A percentile compares a stretch with the other conserved stretches of the same genome.
Conservation (phyloP, 53 echinoderm and acorn worm species). For the Patiria pectinifera region DNA sequence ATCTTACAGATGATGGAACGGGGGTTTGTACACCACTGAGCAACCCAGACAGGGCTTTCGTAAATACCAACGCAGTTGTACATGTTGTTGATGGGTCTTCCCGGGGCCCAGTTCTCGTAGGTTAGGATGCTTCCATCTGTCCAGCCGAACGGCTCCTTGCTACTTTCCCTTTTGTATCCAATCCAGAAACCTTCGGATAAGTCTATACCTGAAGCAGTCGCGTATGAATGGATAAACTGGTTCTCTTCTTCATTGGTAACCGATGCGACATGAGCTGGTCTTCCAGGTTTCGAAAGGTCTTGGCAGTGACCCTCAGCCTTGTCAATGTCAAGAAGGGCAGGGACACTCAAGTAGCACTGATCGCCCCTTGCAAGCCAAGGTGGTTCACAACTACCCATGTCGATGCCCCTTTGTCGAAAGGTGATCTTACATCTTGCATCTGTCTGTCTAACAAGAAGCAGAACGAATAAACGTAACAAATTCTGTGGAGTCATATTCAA, state of each 20-base stretch:
- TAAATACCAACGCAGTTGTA: not conserved
- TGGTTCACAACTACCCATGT: too few species aligned
- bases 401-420: too few species aligned
- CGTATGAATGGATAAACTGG: not conserved
- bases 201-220: not conserved
- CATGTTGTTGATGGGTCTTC: too few species aligned
- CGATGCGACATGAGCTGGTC: constrained; percentile 28
- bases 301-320: not conserved
- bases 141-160: not conserved
- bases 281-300: not conserved
- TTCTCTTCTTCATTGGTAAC: constrained; percentile 27
- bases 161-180: not conserved
- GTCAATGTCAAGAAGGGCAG: not conserved
- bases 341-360: constrained; percentile 21
- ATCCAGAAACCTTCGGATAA: too few species aligned
- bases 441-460: too few species aligned
- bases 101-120: too few species aligned
- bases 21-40: constrained; percentile 2
- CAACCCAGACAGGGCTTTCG: not conserved
- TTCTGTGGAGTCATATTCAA: too few species aligned
- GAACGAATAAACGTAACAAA: too few species aligned
- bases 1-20: not conserved
- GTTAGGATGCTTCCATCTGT: not conserved
- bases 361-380: not conserved
- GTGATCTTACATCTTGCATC: too few species aligned